Evolutionary conservation across 1,140 invertebrate genomes (phyloP).

Genomic region (Euura saliciscinereae): DNA sequence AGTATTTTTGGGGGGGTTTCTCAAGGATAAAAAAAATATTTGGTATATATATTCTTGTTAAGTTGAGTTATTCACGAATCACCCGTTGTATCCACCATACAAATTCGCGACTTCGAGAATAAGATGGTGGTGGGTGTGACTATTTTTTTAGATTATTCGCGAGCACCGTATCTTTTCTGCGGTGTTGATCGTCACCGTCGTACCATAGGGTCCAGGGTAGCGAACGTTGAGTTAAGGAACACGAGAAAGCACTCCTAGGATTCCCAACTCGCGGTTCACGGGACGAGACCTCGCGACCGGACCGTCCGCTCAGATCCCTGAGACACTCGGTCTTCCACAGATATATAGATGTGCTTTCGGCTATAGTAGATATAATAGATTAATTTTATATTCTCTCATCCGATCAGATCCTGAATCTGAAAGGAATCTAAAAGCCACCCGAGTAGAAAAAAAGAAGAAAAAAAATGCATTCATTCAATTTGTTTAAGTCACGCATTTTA

Average conservation of each 20-base stretch:
- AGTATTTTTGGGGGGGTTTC: too few relatives aligned
- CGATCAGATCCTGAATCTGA: background rate
- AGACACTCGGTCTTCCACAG: constrained; percentile 34
- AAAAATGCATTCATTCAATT: too few relatives aligned
- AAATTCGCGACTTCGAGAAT: too few relatives aligned
- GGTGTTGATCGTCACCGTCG: background rate
- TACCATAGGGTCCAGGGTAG: background rate
- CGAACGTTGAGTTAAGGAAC: constrained; percentile 54
- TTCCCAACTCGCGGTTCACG: constrained; percentile 27
- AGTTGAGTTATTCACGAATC: background rate
- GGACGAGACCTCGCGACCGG: constrained; percentile 29
- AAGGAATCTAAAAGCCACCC: too few relatives aligned
- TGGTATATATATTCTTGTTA: too few relatives aligned
- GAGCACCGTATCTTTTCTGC: constrained; percentile 21
- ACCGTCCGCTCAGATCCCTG: constrained; percentile 31
- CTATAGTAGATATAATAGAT: constrained; percentile 58
- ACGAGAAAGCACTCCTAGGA: constrained; percentile 60
- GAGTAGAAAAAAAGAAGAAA: too few relatives aligned
- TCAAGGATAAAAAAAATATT: too few relatives aligned
- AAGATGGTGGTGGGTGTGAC: constrained; percentile 6
- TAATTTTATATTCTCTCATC: constrained; percentile 53
- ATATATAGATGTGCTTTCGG: constrained; percentile 39
- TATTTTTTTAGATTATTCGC: constrained; percentile 47
- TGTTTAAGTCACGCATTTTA: background rate
- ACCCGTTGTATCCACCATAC: background rate